Conservation (phyloP, 2,113 vertebrate species). For the Grantiella picta region DNA sequence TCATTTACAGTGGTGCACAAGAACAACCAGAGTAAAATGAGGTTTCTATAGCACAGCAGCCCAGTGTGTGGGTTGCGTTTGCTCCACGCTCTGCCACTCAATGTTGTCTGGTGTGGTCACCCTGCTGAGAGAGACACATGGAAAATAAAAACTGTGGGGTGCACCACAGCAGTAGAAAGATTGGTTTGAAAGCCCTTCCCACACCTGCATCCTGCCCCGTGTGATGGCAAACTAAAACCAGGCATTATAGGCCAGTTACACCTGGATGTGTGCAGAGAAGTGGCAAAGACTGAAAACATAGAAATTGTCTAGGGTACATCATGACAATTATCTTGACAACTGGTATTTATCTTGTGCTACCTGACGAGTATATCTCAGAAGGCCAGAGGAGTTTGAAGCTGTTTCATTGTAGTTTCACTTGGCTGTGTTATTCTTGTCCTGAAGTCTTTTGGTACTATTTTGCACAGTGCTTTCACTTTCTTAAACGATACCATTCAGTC, state of each 20-base stretch:
- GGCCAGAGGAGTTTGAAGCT: background rate
- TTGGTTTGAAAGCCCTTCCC: background rate
- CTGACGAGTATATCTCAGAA: background rate
- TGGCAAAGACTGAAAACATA: background rate
- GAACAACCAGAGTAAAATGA: background rate
- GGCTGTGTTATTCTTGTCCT: fast-evolving
- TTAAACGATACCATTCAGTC: background rate
- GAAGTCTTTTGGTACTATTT: background rate
- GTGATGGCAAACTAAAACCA: background rate
- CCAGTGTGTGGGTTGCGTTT: background rate
- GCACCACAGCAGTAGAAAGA: background rate
- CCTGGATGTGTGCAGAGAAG: background rate
- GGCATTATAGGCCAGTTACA: background rate
- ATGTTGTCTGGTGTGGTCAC: background rate
- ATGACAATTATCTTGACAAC: background rate
- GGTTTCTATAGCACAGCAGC: background rate
- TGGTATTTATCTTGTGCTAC: background rate
- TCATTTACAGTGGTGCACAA: background rate
- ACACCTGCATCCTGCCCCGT: background rate
- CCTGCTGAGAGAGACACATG: background rate
- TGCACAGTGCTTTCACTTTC: background rate
- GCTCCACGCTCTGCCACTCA: background rate
- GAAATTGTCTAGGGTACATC: background rate
- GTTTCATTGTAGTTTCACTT: background rate
- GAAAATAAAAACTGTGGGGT: background rate